A percentile compares a stretch with the other conserved stretches of the same genome.
phyloP scores from a whole-genome alignment of 2,888 invertebrate genomes.

The Plemyria rubiginata region DNA sequence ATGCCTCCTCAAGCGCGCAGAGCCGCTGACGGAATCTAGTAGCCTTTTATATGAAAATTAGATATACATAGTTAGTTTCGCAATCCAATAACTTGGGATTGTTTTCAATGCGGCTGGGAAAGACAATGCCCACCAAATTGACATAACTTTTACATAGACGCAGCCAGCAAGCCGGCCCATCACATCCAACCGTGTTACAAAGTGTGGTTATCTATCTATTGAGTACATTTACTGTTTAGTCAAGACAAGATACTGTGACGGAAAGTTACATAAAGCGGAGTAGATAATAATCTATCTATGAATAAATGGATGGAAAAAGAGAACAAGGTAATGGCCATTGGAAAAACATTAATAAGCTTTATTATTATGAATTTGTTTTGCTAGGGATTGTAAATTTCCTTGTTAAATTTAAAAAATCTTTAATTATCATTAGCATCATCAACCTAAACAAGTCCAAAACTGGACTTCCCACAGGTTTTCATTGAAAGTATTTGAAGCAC shows the following conservation, averaged over 20 bases:
- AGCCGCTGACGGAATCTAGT: too few species aligned
- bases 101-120: too few species aligned
- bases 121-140: too few species aligned
- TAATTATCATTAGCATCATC: background rate
- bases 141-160: too few species aligned
- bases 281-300: slow-evolving; percentile 37
- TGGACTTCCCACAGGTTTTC: too few species aligned
- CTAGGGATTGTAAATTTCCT: background rate
- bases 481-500: too few species aligned
- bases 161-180: too few species aligned
- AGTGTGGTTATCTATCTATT: background rate
- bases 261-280: slow-evolving; percentile 35
- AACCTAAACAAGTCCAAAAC: background rate
- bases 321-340: slow-evolving; percentile 30
- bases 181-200: background rate
- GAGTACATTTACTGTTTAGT: slow-evolving; percentile 10
- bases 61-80: too few species aligned
- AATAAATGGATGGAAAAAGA: slow-evolving; percentile 34
- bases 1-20: too few species aligned
- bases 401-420: background rate
- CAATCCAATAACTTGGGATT: too few species aligned
- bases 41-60: too few species aligned
- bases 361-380: slow-evolving; percentile 2
- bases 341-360: slow-evolving; percentile 26
- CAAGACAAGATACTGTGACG: slow-evolving; percentile 17